phyloP scores from a whole-genome alignment of 2,888 invertebrate species.

The Drosophila hamatofila region DNA sequence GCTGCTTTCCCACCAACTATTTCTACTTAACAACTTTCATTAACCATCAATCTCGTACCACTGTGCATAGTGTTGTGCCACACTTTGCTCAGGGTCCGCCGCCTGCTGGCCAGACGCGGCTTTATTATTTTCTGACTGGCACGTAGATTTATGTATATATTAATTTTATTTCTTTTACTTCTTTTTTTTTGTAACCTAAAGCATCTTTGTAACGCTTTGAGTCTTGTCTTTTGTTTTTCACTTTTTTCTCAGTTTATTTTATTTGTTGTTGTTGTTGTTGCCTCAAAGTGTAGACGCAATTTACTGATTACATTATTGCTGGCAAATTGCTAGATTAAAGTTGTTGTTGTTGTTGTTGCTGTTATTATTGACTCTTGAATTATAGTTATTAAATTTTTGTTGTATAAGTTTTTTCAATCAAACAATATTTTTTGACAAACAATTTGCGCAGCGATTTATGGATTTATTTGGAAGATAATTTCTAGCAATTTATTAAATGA shows the following conservation, averaged over 20 bases:
- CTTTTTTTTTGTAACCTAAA: conserved; percentile 31
- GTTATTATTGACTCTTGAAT: conserved; percentile 69
- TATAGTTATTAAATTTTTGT: conserved; percentile 70
- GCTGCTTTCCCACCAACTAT: no score
- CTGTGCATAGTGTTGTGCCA: conserved; percentile 54
- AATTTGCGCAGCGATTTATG: conserved; percentile 46
- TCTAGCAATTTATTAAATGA: conserved; percentile 5
- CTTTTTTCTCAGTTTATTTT: conserved; percentile 12
- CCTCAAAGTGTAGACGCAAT: conserved; percentile 71
- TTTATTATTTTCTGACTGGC: conserved; percentile 75
- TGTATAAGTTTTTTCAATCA: conserved; percentile 58
- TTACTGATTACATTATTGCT: conserved; percentile 78
- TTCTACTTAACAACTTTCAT: background rate
- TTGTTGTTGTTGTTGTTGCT: conserved; percentile 46
- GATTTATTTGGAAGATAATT: background rate
- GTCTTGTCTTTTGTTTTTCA: conserved; percentile 42
- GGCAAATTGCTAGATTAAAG: conserved; percentile 77
- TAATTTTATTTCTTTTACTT: conserved; percentile 41
- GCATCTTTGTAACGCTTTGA: conserved; percentile 63
- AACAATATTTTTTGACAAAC: conserved; percentile 42
- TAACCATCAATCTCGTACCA: conserved; percentile 11
- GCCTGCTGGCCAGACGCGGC: conserved; percentile 56
- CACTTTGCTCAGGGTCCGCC: conserved; percentile 54
- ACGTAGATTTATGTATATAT: conserved; percentile 78
- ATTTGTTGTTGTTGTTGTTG: conserved; percentile 24